Base-by-base conservation (phyloP, 1,140 invertebrate genomes). In the Polyergus mexicanus region DNA sequence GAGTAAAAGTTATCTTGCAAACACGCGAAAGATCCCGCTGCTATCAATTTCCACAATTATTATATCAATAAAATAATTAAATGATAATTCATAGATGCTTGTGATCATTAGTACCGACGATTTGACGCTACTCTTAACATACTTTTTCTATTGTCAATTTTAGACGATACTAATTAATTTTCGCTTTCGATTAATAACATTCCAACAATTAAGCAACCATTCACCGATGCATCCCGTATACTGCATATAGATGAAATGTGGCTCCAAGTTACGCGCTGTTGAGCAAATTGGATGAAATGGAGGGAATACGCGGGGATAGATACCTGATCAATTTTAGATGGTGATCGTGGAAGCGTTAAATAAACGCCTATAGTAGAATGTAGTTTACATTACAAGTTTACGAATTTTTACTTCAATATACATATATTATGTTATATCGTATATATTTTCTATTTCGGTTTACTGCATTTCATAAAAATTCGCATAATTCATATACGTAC, bases 281-380 rank as follows among this genome's bases (percentile, higher is more conserved):
- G 77, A 19, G 69, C 65, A 80, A 80, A 80, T 80, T 80, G 77
- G 77, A 80, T 71, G 77, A 80, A 80, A 71, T 80, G 65, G 77
- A 19, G 65, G 66, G 76, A 56, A 80, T 66, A 10, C 44, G 41
- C 7, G 11, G n/a, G 32, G 63, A 77, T 69, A 25, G 63, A 69
- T 78, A 65, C 13, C 65, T 80, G 76, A 69, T 80, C 63, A 41
- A 80, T 69, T 69, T 69, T 28, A 66, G 75, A 19, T 51, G 47
- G 32, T 16, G 65, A 80, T 28, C 25, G 56, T 28, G 56, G n/a
- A 56, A 35, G 35, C 44, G 25, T 71, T 69, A 28, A 69, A 80
- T 68, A 25, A 19, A 38, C 56, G 51, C 41, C 22, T 56, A 11
- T 54, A 3, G 65, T 69, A 56, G 16, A 71, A 56, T 56, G 19